Percentiles rank a stretch among this genome's conserved stretches.
These are phyloP conservation scores for Entomobrya proxima DNA, from an alignment of 2,888 invertebrate species.

Conservation along the genomic window DNA sequence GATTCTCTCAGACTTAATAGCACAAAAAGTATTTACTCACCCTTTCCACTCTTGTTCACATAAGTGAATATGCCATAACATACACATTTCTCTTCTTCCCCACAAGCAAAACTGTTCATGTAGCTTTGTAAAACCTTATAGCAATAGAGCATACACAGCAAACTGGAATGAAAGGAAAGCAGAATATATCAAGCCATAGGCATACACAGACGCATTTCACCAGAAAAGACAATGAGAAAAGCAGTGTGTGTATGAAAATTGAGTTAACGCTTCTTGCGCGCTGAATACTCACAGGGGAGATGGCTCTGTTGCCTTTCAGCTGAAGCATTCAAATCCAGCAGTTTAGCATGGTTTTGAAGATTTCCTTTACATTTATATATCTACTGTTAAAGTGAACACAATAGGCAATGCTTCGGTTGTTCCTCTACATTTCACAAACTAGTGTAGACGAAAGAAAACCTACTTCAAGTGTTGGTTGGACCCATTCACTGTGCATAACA, in stretches of 20 bases:
- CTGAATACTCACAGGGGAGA: slow-evolving; percentile 71
- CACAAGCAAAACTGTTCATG: slow-evolving; percentile 46
- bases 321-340: slow-evolving; percentile 44
- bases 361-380: not conserved
- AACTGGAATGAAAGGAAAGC: slow-evolving; percentile 9
- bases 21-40: slow-evolving; percentile 4
- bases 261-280: slow-evolving; percentile 74
- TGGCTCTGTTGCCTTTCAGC: slow-evolving; percentile 44
- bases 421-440: slow-evolving; percentile 61
- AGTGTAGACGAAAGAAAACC: slow-evolving; percentile 38
- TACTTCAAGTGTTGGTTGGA: slow-evolving; percentile 35
- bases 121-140: too few species aligned
- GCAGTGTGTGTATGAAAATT: slow-evolving; percentile 72
- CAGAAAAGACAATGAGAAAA: slow-evolving; percentile 47
- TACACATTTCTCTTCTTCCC: slow-evolving; percentile 15
- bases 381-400: slow-evolving; percentile 44
- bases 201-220: not conserved
- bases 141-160: not conserved
- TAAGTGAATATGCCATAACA: not conserved
- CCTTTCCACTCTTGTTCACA: not conserved
- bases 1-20: slow-evolving; percentile 9
- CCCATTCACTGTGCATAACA: not conserved
- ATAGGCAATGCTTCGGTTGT: slow-evolving; percentile 59
- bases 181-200: slow-evolving; percentile 16
- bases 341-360: slow-evolving; percentile 45